phyloP scores from a whole-genome alignment of 2,888 invertebrate genomes.

The Cacoxenus indagator region DNA sequence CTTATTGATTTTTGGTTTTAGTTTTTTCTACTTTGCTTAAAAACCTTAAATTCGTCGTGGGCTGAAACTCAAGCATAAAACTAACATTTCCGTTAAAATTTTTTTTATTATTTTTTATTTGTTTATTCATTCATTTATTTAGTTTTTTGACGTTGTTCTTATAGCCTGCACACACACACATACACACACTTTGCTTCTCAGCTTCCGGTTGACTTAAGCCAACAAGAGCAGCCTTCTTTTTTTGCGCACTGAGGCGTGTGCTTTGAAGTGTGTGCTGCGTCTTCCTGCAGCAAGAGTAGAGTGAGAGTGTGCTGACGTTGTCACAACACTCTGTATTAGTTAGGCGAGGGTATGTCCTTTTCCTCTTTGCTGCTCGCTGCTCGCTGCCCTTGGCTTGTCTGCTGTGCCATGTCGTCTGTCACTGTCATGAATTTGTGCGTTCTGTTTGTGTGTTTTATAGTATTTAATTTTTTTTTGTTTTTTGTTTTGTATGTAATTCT shows the following conservation, averaged over 20 bases:
- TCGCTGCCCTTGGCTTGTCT: neutral
- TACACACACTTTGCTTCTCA: too few species aligned
- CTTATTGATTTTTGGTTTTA: neutral
- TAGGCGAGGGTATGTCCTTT: neutral
- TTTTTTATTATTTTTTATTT: neutral
- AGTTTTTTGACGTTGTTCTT: too few species aligned
- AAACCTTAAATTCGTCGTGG: neutral
- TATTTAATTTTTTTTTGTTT: slow-evolving; percentile 42
- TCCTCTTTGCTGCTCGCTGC: neutral
- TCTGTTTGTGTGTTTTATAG: slow-evolving; percentile 31
- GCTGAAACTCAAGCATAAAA: slow-evolving; percentile 11
- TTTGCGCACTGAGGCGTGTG: too few species aligned
- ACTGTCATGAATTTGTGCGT: slow-evolving; percentile 51
- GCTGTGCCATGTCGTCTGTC: slow-evolving; percentile 43
- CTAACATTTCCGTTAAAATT: slow-evolving; percentile 1
- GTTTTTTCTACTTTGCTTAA: neutral
- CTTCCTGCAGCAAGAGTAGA: neutral
- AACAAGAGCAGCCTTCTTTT: neutral
- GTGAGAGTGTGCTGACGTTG: neutral
- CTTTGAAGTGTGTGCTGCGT: neutral
- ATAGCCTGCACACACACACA: too few species aligned
- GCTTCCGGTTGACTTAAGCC: slow-evolving; percentile 6
- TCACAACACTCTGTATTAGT: neutral
- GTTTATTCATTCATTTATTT: neutral
- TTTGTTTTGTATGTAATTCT: slow-evolving; percentile 29